Base-by-base conservation (phyloP, 2,888 invertebrate genomes). In the Drosophila pullipes region DNA sequence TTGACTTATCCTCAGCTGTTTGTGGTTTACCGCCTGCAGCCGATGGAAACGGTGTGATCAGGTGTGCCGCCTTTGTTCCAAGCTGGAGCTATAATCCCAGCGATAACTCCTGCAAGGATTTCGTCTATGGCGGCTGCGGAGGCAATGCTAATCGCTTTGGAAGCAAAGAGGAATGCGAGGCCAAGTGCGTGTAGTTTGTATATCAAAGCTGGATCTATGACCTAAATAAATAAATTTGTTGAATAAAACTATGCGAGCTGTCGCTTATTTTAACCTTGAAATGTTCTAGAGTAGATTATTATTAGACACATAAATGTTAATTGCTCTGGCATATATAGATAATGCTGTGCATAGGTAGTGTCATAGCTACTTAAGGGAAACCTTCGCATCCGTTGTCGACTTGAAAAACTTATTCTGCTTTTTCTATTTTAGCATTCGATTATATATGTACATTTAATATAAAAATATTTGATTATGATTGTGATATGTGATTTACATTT, bases 111-210 rank as follows among this genome's bases (percentile, higher is more conserved):
- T 92, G 91, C 69, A 53, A 66, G 13, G 0, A 6, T 0, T 91
- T 89, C 52, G 1, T 39, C 16, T 91, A 74, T 57, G 90, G 90
- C 41, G 91, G 91, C 11, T 91, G 91, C 54, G 83, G 81, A 3
- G 91, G 91, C 52, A 91, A 91, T 49, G 31, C 4, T 0, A 91
- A 91, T 69, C 72, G 79, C 5, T 91, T 91, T 28, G 11, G 0
- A 0, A 9, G 59, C 3, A 18, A 61, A 47, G 58, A 58, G 1
- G 54, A 6, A 0, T 91, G 91, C 57, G 83, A 89, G 35, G 35
- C 47, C 1, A 78, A 37, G 30, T 83, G 82, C 68, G 60, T 55
- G 50, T 53, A 44, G 13, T 33, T 49, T 39, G 18, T 2, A 16
- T 1, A 44, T 5, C 7, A n/a, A 22, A 35, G 7, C 5, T 13